Conservation (phyloP, 2,113 vertebrate genomes). For the Cephalopholis sonnerati region DNA sequence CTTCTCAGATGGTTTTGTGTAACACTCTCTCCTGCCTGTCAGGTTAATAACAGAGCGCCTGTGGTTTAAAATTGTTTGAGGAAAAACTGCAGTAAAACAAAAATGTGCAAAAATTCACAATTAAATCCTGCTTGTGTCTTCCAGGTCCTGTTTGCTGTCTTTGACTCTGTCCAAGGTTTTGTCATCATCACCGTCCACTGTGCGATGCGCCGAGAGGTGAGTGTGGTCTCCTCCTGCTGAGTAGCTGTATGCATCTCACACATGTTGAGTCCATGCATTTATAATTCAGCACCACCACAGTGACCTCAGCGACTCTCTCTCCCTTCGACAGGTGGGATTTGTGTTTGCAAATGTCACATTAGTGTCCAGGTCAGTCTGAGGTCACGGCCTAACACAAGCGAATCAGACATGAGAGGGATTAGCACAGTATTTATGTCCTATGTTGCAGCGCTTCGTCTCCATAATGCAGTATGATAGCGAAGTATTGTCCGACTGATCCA, state of each 20-base stretch:
- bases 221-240: constrained; percentile 23
- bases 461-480: constrained; percentile 70
- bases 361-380: constrained; percentile 57
- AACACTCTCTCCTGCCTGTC: no score
- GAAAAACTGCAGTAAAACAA: neutral
- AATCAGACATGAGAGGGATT: constrained; percentile 69
- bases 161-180: constrained; percentile 97
- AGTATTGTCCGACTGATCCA: constrained; percentile 76
- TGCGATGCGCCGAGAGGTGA: constrained; percentile 96
- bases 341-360: constrained; percentile 59
- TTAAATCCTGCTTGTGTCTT: constrained; percentile 60
- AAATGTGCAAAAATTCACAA: neutral
- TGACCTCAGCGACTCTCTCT: neutral
- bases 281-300: neutral
- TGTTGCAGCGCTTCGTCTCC: constrained; percentile 43
- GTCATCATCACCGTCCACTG: constrained; percentile 98
- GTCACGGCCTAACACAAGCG: constrained; percentile 41
- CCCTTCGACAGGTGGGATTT: constrained; percentile 37
- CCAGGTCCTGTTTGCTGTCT: constrained; percentile 94
- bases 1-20: no score
- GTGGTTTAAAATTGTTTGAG: neutral
- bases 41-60: no score
- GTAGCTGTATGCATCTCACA: neutral
- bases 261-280: neutral
- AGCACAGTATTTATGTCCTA: constrained; percentile 50